Evolutionary conservation across 2,797 vertebrate species (phyloP).

Genomic region (Pantherophis vulpinus): DNA sequence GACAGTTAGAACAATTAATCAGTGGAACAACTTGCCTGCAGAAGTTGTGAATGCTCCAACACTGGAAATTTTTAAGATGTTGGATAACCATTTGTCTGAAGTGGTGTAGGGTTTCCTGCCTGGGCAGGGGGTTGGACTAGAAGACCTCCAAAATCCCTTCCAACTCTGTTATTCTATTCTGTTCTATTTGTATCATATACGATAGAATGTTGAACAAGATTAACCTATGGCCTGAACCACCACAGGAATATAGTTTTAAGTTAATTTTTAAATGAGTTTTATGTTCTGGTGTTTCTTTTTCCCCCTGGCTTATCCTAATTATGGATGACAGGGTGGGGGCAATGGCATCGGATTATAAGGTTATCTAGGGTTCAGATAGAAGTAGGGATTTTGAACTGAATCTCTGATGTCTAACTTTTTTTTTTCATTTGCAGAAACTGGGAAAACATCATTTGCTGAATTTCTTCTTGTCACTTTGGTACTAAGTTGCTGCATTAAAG

Average conservation of each 20-base stretch:
- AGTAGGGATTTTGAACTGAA: not conserved
- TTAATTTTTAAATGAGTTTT: not conserved
- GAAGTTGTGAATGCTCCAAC: too few species aligned
- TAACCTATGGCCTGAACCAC: not conserved
- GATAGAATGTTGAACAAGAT: not conserved
- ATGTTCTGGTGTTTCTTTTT: not conserved
- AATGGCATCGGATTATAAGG: not conserved
- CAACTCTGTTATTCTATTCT: too few species aligned
- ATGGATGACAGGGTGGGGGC: not conserved
- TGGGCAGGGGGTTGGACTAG: too few species aligned
- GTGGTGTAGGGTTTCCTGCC: too few species aligned
- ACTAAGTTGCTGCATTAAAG: not conserved
- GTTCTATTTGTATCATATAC: too few species aligned
- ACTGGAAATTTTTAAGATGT: too few species aligned
- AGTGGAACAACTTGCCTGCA: too few species aligned
- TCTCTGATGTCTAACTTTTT: not conserved
- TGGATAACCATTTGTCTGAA: too few species aligned
- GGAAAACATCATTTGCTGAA: not conserved
- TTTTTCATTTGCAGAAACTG: not conserved
- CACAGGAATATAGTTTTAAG: not conserved
- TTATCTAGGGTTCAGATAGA: constrained; percentile 28
- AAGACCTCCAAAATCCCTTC: too few species aligned
- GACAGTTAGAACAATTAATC: too few species aligned
- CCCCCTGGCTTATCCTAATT: not conserved
- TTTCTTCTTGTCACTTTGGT: not conserved